phyloP scores from a whole-genome alignment of 2,113 vertebrate genomes.

The Coptodon bakossiorum region DNA sequence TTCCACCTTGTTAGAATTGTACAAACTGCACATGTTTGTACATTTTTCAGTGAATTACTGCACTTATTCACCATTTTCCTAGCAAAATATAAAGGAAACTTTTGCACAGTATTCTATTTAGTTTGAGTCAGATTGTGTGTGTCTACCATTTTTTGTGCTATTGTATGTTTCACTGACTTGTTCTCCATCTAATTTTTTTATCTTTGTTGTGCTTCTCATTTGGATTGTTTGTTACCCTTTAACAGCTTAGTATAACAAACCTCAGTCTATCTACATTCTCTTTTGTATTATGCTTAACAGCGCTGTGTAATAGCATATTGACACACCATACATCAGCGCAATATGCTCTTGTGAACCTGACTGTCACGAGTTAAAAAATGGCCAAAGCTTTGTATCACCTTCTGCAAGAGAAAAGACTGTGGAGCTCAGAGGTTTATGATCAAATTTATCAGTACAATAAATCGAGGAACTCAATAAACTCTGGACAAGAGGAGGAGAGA shows the following conservation, averaged over 20 bases:
- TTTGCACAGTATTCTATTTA: not conserved
- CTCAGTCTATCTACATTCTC: not conserved
- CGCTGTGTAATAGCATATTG: not conserved
- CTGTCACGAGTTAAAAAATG: not conserved
- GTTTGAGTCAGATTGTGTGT: not conserved
- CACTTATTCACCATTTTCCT: not conserved
- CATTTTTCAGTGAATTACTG: not conserved
- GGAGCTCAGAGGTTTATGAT: conserved; percentile 8
- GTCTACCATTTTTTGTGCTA: not conserved
- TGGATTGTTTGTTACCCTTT: not conserved
- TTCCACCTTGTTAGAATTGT: not conserved
- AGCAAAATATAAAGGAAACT: not conserved
- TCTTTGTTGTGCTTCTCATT: not conserved
- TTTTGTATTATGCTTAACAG: not conserved
- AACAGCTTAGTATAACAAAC: not conserved
- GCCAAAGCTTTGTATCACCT: not conserved
- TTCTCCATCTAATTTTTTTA: not conserved
- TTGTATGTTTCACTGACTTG: not conserved
- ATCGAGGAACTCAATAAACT: conserved; percentile 21
- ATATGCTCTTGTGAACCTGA: not conserved
- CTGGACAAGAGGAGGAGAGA: not conserved
- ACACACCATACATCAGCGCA: not conserved
- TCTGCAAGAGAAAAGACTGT: not conserved
- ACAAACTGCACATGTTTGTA: not conserved
- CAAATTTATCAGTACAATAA: conserved; percentile 15